A percentile compares a stretch with the other conserved stretches of the same genome.
Evolutionary conservation across 2,888 invertebrate species (phyloP).

Genomic region (Melanostoma scalare): DNA sequence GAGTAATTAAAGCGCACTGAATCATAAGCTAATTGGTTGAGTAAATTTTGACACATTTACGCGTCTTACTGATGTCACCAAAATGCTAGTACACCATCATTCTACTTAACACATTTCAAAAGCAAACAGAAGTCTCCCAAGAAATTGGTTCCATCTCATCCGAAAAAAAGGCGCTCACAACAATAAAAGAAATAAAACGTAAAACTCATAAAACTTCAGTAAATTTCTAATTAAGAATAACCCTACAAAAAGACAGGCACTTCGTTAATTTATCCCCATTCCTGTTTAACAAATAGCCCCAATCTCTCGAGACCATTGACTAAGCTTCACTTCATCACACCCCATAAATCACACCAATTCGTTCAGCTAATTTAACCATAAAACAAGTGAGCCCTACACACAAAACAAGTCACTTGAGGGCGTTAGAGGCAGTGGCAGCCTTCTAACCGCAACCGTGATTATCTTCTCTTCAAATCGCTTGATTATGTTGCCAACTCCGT

Average conservation of each 20-base stretch:
- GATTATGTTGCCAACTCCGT: conserved; percentile 59
- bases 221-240: conserved; percentile 45
- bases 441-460: conserved; percentile 72
- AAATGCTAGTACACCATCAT: no score
- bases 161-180: no score
- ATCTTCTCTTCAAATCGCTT: conserved; percentile 69
- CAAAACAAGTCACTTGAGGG: conserved; percentile 67
- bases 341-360: conserved; percentile 72
- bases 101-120: no score
- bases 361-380: conserved; percentile 71
- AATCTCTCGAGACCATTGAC: conserved; percentile 55
- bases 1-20: no score
- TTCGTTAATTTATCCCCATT: conserved; percentile 63
- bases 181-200: not conserved
- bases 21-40: no score
- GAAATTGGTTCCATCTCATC: no score
- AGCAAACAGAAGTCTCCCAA: no score
- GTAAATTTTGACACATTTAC: no score
- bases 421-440: conserved; percentile 69
- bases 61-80: no score
- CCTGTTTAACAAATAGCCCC: conserved; percentile 69
- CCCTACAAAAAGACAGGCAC: conserved; percentile 5
- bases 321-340: conserved; percentile 69
- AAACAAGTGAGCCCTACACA: conserved; percentile 47
- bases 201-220: conserved; percentile 5